Percentiles rank a stretch among this genome's conserved stretches.
Conservation (phyloP, 2,888 invertebrate species). For the Craniophora ligustri region DNA sequence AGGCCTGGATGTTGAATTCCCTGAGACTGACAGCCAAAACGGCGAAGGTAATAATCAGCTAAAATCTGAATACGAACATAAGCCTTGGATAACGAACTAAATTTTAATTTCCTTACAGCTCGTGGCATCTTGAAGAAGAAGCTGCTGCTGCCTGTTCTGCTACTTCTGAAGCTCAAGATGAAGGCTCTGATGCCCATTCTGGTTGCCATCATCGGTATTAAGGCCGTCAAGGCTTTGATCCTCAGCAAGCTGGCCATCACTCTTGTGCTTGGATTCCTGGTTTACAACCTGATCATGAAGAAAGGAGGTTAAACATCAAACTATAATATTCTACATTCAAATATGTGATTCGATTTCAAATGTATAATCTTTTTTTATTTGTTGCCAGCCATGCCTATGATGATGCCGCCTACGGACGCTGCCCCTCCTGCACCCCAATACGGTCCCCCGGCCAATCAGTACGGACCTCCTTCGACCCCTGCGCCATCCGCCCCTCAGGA, state of each 20-base stretch:
- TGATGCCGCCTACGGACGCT: constrained; percentile 87
- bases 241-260: constrained; percentile 95
- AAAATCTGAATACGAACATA: not conserved
- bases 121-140: constrained; percentile 95
- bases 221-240: constrained; percentile 94
- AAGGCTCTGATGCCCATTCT: constrained; percentile 95
- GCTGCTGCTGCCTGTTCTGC: constrained; percentile 92
- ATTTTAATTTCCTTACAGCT: constrained; percentile 82
- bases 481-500: constrained; percentile 90
- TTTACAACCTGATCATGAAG: constrained; percentile 92
- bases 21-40: constrained; percentile 84
- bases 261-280: constrained; percentile 94
- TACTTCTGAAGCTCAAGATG: constrained; percentile 94
- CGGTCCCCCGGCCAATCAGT: constrained; percentile 91
- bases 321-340: not conserved
- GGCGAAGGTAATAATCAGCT: constrained; percentile 83
- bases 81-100: constrained; percentile 15
- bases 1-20: constrained; percentile 90
- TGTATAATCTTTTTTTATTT: constrained; percentile 24
- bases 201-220: constrained; percentile 93
- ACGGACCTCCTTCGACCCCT: constrained; percentile 86
- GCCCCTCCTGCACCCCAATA: constrained; percentile 90
- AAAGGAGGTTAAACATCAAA: constrained; percentile 90
- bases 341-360: not conserved
- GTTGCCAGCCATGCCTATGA: constrained; percentile 91